phyloP scores from a whole-genome alignment of 2,888 invertebrate genomes.

The Tipula unca region DNA sequence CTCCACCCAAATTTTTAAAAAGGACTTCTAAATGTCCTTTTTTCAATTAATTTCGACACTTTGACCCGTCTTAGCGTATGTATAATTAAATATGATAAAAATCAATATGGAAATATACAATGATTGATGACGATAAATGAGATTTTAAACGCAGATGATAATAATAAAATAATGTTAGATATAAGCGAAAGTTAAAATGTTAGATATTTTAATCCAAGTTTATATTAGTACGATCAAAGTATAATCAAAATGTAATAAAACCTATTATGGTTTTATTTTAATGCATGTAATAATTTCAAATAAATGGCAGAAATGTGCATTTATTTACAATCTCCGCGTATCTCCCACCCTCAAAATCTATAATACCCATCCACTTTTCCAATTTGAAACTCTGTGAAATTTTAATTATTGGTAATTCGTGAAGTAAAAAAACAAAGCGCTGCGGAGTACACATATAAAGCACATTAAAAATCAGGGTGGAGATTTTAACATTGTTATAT shows the following conservation, averaged over 20 bases:
- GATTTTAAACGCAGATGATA: neutral
- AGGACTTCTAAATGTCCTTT: neutral
- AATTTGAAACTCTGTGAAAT: neutral
- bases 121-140: neutral
- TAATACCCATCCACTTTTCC: neutral
- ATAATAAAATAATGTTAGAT: neutral
- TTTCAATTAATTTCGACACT: neutral
- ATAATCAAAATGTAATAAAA: neutral
- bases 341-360: neutral
- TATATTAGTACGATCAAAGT: neutral
- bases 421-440: neutral
- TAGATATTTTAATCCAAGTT: neutral
- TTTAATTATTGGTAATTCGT: neutral
- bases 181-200: neutral
- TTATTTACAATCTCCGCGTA: neutral
- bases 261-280: neutral
- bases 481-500: neutral
- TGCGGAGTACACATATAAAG: neutral
- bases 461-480: neutral
- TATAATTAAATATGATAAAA: neutral
- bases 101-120: neutral
- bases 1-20: slow-evolving; percentile 39
- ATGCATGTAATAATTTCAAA: neutral
- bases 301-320: neutral
- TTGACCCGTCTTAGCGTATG: neutral